Evolutionary conservation across 2,888 invertebrate species (phyloP).

Genomic region (Chymomyza procnemis): DNA sequence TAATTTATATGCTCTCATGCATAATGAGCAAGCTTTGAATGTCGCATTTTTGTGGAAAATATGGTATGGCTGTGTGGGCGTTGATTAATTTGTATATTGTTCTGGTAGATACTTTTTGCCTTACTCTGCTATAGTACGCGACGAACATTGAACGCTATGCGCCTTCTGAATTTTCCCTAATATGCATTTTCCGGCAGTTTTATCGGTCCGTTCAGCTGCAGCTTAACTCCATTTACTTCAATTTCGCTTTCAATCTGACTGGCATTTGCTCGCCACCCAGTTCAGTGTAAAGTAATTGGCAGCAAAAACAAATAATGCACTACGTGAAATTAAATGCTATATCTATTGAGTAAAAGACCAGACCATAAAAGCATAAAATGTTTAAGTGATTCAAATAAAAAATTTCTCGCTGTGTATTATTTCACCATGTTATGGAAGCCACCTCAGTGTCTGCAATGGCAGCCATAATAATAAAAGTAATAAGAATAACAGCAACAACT

Average conservation of each 20-base stretch:
- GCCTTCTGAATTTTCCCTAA: not conserved
- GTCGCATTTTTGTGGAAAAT: slow-evolving; percentile 63
- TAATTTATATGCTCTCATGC: slow-evolving; percentile 14
- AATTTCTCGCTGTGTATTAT: not conserved
- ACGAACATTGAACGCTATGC: not conserved
- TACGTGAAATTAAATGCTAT: not conserved
- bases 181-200: not conserved
- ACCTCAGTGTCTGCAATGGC: not conserved
- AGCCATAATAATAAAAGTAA: slow-evolving; percentile 8
- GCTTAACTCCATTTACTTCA: not conserved
- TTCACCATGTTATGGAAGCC: not conserved
- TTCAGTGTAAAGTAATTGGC: not conserved
- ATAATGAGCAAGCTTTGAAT: slow-evolving; percentile 60
- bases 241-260: not conserved
- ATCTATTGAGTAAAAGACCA: not conserved
- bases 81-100: slow-evolving; percentile 67
- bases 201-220: not conserved
- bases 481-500: not conserved
- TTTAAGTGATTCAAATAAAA: no score
- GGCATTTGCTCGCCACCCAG: not conserved
- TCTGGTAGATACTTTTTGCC: slow-evolving; percentile 25
- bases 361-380: no score
- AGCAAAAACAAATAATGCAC: not conserved
- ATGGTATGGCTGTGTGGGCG: slow-evolving; percentile 45
- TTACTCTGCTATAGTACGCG: not conserved